Percentiles rank a stretch among this genome's conserved stretches.
Conservation (phyloP, 2,113 vertebrate species). For the Pontoporia blainvillei region DNA sequence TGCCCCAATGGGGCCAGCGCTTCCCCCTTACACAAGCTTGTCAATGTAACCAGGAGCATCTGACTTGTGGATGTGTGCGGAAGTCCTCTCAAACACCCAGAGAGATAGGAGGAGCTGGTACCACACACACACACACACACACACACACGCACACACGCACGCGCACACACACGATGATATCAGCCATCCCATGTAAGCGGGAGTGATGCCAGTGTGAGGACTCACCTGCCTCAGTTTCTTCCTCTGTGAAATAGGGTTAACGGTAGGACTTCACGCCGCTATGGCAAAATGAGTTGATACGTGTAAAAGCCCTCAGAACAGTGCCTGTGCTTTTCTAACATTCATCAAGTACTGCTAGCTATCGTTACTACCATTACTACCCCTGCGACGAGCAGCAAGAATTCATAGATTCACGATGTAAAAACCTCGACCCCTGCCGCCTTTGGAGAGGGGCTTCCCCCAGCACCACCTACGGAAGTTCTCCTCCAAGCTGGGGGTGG, state of each 20-base stretch:
- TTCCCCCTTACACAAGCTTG: background rate
- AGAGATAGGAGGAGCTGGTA: background rate
- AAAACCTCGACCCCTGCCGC: background rate
- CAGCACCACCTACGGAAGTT: background rate
- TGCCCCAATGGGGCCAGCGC: background rate
- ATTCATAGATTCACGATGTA: background rate
- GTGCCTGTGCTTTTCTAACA: background rate
- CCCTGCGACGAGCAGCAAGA: background rate
- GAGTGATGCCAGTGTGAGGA: background rate
- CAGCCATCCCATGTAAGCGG: background rate
- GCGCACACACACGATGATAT: background rate
- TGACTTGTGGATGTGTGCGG: background rate
- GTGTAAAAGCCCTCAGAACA: background rate
- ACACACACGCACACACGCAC: background rate
- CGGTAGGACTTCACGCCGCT: background rate
- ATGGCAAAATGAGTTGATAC: background rate
- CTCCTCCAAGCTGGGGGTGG: slow-evolving; percentile 38
- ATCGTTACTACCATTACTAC: too few relatives aligned
- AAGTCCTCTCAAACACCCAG: background rate
- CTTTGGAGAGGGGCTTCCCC: slow-evolving; percentile 52
- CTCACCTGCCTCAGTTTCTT: slow-evolving; percentile 25
- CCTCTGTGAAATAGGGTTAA: background rate
- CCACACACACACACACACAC: background rate
- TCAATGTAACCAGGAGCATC: background rate
- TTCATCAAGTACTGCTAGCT: too few relatives aligned